Base-by-base conservation (phyloP, 53 echinoderm and acorn worm genomes). In the Luidia sarsii region DNA sequence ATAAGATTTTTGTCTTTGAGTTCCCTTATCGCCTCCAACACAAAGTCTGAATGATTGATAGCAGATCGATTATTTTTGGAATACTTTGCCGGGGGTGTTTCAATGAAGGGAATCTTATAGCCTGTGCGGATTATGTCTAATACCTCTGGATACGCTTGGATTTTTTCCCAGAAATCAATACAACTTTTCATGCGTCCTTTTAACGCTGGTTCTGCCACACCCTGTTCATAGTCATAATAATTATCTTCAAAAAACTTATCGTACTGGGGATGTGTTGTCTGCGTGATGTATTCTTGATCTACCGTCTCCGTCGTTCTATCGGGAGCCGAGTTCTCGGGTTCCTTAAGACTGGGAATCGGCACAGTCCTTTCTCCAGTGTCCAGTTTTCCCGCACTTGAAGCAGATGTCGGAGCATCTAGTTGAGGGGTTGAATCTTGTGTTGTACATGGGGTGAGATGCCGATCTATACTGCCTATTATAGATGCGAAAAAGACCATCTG, bases 401-500 rank as follows among this genome's bases (percentile, higher is more conserved):
- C 64, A 64, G 27, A 13, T 13, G 27, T 64, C 64, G 16, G 33
- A 11, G 16, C 28, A 32, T 19, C 29, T 32, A 36, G 64, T 25
- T n/a, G 7, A 25, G 22, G 53, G n/a, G 7, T 14, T 15, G 36
- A 34, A 51, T 34, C 36, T 51, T 34, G 71, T 33, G 51, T 37
- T 33, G 51, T 51, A 50, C 51, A 20, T 2, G 65, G n/a, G 32
- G 18, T 34, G 54, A 71, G 54, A 29, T 15, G 71, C 30, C 32
- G 71, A 39, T 71, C 35, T 71, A 71, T 50, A 53, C 32, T 71
- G 71, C 14, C 54, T 30, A 34, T 33, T 53, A 71, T 33, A 71
- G 71, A 11, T 5, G 34, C 71, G 54, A 71, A 71, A 71, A 71
- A 71, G 71, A 71, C 36, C 36, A 71, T 50, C 50, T 33, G 51